Conservation (phyloP, 1,140 invertebrate species). For the Apis dorsata region DNA sequence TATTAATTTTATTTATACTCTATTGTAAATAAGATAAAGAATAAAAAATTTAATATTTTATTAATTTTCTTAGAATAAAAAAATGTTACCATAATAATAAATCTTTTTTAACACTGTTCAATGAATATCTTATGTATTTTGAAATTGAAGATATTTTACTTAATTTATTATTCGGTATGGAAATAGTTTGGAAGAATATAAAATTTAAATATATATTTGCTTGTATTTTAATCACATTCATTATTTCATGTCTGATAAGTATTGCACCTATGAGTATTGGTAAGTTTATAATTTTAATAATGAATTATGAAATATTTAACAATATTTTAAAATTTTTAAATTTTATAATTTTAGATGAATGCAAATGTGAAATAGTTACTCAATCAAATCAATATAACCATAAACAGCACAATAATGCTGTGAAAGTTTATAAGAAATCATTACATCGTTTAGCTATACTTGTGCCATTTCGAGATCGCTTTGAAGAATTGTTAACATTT, state of each 20-base stretch:
- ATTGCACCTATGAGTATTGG: slow-evolving; percentile 74
- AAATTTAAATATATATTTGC: slow-evolving; percentile 75
- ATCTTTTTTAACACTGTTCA: neutral
- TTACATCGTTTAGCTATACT: slow-evolving; percentile 87
- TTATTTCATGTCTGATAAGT: slow-evolving; percentile 76
- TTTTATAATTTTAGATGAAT: slow-evolving; percentile 71
- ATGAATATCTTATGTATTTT: slow-evolving; percentile 12
- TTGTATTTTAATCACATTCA: slow-evolving; percentile 75
- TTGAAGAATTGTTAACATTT: slow-evolving; percentile 96
- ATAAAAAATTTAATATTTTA: neutral
- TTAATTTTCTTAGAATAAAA: slow-evolving; percentile 7
- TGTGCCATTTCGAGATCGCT: slow-evolving; percentile 96
- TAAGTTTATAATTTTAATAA: slow-evolving; percentile 57
- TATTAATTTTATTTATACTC: neutral
- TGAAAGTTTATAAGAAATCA: slow-evolving; percentile 51
- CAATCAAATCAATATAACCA: slow-evolving; percentile 45
- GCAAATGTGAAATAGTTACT: slow-evolving; percentile 69
- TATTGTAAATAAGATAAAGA: neutral
- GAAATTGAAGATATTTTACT: slow-evolving; percentile 17
- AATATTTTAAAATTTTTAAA: slow-evolving; percentile 6
- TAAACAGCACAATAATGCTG: slow-evolving; percentile 45
- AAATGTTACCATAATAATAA: neutral
- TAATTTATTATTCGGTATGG: slow-evolving; percentile 35
- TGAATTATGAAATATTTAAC: neutral
- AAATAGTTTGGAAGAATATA: slow-evolving; percentile 68